Evolutionary conservation across 2,113 vertebrate species (phyloP), one percentile per base, ranked within the genome.

Genomic region (Periophthalmus modestus): DNA sequence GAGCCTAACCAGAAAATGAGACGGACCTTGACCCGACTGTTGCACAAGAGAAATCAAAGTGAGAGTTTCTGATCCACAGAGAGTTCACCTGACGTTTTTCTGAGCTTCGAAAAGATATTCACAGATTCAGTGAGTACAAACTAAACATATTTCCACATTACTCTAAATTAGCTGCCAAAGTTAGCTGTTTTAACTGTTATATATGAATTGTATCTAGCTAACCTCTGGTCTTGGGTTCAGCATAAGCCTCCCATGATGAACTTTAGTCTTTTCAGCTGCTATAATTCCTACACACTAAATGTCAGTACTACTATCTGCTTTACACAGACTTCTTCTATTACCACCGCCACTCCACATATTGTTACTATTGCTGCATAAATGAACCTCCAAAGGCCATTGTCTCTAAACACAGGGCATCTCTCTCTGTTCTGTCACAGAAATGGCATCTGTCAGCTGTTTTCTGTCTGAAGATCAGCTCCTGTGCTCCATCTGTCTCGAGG

Each of bases 401-500:
- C 39, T 43, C 19, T 55, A 55, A 55, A 55, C 52, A 21, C 7
- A 11, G n/a, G n/a, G 7, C 6, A n/a, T 55, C 57, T 57, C 54
- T 24, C 15, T 62, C 28, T 62, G 24, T 62, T 18, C 6, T 34
- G 59, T 61, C 23, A 28, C 28, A 62, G 59, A 62, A 33, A 62
- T 62, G 59, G 59, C 59, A 14, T 14, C 59, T 62, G 59, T 34
- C 24, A 34, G 59, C 5, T 62, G 59, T 62, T 28, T 34, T 16
- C 28, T 62, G 24, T 62, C 59, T 62, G 59, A 62, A 19, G 59
- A 62, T 5, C 59, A 62, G 14, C 28, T 62, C 28, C 24, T 62
- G 24, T 62, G 59, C 59, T 62, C 59, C 59, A 62, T 62, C 15
- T 62, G 59, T 34, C 28, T 62, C 28, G 59, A 62, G 14, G 28